Percentiles rank a stretch among this genome's conserved stretches.
Conservation (phyloP, 2,797 vertebrate species). For the Neosilurus mollespiculum region DNA sequence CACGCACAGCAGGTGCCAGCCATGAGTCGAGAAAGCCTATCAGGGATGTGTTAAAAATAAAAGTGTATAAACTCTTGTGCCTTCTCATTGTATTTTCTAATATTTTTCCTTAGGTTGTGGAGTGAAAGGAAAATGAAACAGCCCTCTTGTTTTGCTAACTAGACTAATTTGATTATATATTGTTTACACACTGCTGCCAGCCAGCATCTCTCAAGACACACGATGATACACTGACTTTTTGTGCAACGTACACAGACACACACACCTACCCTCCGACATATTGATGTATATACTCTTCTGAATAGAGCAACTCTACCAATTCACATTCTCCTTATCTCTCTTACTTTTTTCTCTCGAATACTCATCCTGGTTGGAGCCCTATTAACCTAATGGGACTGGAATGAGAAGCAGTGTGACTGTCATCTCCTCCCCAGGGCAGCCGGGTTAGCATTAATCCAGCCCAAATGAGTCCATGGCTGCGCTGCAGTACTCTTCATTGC, state of each 20-base stretch:
- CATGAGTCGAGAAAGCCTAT: constrained; percentile 33
- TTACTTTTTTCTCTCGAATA: background rate
- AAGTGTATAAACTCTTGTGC: constrained; percentile 30
- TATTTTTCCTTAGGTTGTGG: constrained; percentile 13
- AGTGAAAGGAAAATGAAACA: constrained; percentile 12
- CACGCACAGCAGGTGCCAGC: constrained; percentile 30
- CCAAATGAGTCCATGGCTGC: constrained; percentile 53
- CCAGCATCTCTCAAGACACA: constrained; percentile 13
- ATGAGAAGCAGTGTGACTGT: constrained; percentile 52
- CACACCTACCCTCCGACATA: too few species aligned
- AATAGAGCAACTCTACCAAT: background rate
- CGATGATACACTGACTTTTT: constrained; percentile 30
- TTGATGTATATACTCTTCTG: background rate
- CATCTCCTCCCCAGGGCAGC: constrained; percentile 45
- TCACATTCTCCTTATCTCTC: background rate
- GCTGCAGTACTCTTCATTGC: constrained; percentile 53
- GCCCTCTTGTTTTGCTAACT: constrained; percentile 45
- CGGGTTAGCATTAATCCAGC: constrained; percentile 53
- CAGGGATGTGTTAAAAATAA: constrained; percentile 38
- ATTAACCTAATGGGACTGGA: constrained; percentile 50
- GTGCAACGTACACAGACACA: background rate
- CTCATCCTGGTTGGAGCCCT: constrained; percentile 38
- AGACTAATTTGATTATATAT: constrained; percentile 50
- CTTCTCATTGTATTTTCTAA: constrained; percentile 15
- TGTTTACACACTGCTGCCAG: constrained; percentile 39